Evolutionary conservation across 1,140 invertebrate genomes (phyloP).

Genomic region (Diorhabda elongata): DNA sequence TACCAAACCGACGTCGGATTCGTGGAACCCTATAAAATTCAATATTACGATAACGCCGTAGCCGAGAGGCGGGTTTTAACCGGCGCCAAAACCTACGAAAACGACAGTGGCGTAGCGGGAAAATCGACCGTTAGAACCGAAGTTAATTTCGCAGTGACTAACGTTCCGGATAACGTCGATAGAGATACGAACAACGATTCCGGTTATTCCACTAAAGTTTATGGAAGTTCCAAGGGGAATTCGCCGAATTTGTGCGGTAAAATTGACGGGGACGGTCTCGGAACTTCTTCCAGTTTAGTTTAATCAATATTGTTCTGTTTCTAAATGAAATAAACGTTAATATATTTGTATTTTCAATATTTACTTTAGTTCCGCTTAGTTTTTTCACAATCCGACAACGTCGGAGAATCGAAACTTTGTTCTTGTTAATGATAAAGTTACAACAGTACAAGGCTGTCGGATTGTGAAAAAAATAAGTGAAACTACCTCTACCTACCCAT

Average conservation of each 20-base stretch:
- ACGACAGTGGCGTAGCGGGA: background rate
- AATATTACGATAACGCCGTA: conserved; percentile 26
- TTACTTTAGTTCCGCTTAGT: too few species aligned
- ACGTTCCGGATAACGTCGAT: conserved; percentile 47
- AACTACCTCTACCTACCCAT: too few species aligned
- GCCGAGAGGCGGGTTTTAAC: conserved; percentile 42
- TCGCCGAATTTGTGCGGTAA: conserved; percentile 69
- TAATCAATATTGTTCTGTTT: conserved; percentile 12
- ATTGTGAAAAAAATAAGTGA: too few species aligned
- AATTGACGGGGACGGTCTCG: conserved; percentile 44
- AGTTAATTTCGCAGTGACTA: conserved; percentile 15
- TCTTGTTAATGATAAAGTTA: too few species aligned
- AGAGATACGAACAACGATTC: conserved; percentile 71
- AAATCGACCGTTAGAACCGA: background rate
- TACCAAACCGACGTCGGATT: conserved; percentile 30
- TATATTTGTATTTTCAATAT: background rate
- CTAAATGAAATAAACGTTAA: background rate
- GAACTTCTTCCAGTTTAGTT: conserved; percentile 43
- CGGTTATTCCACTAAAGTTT: conserved; percentile 72
- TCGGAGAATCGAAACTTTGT: too few species aligned
- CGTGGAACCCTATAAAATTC: conserved; percentile 28
- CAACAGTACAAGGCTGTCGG: too few species aligned
- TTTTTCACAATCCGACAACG: too few species aligned
- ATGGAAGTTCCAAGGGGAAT: conserved; percentile 71
- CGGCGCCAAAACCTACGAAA: conserved; percentile 30